phyloP scores from a whole-genome alignment of 2,888 invertebrate genomes.

The Malthinus flaveolus region DNA sequence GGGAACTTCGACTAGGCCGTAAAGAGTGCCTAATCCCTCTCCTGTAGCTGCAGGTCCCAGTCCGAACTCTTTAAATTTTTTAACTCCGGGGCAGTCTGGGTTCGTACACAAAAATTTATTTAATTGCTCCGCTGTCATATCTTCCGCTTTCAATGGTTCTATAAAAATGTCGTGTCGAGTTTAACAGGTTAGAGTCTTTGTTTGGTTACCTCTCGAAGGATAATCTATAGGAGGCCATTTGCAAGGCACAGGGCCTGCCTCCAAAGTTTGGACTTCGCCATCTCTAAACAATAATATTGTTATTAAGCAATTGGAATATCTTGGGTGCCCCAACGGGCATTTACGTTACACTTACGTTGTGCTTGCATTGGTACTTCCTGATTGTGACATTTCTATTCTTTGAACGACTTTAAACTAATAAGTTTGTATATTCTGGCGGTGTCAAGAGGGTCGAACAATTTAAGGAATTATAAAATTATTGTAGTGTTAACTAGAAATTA shows the following conservation, averaged over 20 bases:
- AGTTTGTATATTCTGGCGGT: conserved; percentile 56
- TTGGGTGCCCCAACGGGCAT: neutral
- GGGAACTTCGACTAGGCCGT: conserved; percentile 38
- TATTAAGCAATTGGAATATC: neutral
- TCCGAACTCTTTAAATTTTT: conserved; percentile 50
- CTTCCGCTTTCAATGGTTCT: conserved; percentile 9
- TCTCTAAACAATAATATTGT: conserved; percentile 2
- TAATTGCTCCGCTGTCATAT: conserved; percentile 42
- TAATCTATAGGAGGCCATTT: conserved; percentile 31
- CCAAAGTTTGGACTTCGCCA: conserved; percentile 33
- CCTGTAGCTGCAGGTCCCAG: conserved; percentile 51
- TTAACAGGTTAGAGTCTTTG: neutral
- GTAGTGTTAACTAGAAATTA: too few relatives aligned
- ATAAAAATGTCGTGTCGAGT: neutral
- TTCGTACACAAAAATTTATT: conserved; percentile 43
- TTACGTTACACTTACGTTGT: conserved; percentile 35
- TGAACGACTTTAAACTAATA: conserved; percentile 41
- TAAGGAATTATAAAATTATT: too few relatives aligned
- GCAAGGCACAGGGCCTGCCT: conserved; percentile 34
- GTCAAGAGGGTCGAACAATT: conserved; percentile 57
- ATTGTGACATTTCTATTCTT: conserved; percentile 11
- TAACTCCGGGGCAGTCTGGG: conserved; percentile 50
- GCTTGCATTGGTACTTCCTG: conserved; percentile 36
- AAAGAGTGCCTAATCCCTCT: conserved; percentile 46
- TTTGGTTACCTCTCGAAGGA: neutral